Percentiles rank a stretch among this genome's conserved stretches.
Conservation (phyloP, 2,888 invertebrate species). For the Chrysomela aeneicollis region DNA sequence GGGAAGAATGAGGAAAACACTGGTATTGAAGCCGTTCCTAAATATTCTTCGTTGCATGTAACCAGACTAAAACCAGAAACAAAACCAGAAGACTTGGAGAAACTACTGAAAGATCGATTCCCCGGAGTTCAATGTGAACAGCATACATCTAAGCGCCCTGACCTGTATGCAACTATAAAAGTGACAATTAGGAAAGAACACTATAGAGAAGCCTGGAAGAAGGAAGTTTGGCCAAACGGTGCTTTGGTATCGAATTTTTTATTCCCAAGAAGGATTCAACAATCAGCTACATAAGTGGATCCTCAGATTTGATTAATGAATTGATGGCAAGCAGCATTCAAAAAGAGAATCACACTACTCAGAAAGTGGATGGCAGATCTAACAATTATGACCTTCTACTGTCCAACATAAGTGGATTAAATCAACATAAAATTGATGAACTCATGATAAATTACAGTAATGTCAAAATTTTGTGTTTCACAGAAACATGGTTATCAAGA, state of each 20-base stretch:
- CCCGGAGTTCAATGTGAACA: slow-evolving; percentile 20
- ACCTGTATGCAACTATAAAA: slow-evolving; percentile 6
- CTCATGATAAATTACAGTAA: too few species aligned
- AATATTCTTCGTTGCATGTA: slow-evolving; percentile 6
- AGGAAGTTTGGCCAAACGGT: slow-evolving; percentile 8
- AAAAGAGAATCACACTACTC: too few species aligned
- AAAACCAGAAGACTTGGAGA: slow-evolving; percentile 9
- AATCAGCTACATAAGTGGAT: not conserved
- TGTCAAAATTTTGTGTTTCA: too few species aligned
- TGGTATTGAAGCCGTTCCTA: slow-evolving; percentile 2
- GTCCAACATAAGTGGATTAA: too few species aligned
- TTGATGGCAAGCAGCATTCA: too few species aligned
- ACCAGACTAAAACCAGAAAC: slow-evolving; percentile 11
- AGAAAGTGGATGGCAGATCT: too few species aligned
- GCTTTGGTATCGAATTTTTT: slow-evolving; percentile 10
- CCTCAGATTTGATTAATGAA: too few species aligned
- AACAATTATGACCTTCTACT: too few species aligned
- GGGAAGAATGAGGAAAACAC: slow-evolving; percentile 5
- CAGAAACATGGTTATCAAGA: too few species aligned
- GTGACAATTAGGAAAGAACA: slow-evolving; percentile 14
- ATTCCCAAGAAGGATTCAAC: not conserved
- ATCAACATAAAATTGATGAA: too few species aligned
- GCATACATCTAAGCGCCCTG: slow-evolving; percentile 4
- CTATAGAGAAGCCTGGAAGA: slow-evolving; percentile 4
- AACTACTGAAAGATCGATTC: slow-evolving; percentile 15